phyloP scores from a whole-genome alignment of 2,888 invertebrate species.

The Lagria hirta region DNA sequence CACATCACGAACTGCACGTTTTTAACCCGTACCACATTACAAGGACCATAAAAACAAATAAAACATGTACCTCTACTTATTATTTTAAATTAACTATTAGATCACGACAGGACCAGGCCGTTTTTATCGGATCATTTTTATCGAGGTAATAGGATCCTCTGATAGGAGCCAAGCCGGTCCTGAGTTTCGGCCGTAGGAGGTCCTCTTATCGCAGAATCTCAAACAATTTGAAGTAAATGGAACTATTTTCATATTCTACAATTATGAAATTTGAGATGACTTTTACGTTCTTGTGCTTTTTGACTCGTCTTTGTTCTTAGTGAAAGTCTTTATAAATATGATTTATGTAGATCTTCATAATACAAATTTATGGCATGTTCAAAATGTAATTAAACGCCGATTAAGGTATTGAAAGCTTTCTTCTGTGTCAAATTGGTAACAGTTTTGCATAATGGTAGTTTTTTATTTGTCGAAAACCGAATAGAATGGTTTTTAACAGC shows the following conservation, averaged over 20 bases:
- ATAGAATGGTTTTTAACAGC: conserved; percentile 9
- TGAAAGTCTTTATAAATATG: conserved; percentile 16
- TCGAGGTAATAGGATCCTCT: neutral
- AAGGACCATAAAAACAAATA: conserved; percentile 35
- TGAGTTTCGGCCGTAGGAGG: conserved; percentile 32
- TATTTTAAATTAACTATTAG: conserved; percentile 39
- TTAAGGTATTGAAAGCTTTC: conserved; percentile 16
- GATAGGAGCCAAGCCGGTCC: conserved; percentile 6
- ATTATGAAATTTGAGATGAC: conserved; percentile 27
- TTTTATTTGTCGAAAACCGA: conserved; percentile 12
- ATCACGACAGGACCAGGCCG: conserved; percentile 18
- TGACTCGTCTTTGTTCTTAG: conserved; percentile 18
- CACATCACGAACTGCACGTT: conserved; percentile 41
- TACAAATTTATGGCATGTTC: too few species aligned
- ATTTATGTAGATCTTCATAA: too few species aligned
- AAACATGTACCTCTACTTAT: conserved; percentile 36
- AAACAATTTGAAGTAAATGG: conserved; percentile 38
- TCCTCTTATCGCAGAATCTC: conserved; percentile 37
- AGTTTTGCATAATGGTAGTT: conserved; percentile 11
- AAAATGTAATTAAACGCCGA: conserved; percentile 11
- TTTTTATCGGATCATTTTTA: neutral
- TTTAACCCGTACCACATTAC: conserved; percentile 40
- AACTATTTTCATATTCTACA: conserved; percentile 12
- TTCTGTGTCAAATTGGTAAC: conserved; percentile 6
- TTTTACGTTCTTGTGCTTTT: conserved; percentile 8